Percentiles rank a stretch among this genome's conserved stretches.
Conservation (phyloP, 2,113 vertebrate species). For the Typhlomys cinereus region DNA sequence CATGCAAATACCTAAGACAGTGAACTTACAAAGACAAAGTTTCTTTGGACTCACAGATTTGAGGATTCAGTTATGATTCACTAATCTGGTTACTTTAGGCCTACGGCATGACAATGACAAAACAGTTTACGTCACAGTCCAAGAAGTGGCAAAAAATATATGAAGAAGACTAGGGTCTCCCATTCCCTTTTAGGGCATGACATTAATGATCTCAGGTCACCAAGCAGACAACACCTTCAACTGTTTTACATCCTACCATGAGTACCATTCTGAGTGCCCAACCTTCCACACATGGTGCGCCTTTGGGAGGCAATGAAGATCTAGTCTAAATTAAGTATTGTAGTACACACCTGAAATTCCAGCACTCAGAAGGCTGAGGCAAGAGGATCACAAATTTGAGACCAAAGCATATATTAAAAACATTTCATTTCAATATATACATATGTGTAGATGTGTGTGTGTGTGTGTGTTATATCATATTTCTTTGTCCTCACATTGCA, state of each 20-base stretch:
- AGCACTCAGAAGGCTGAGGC: not conserved
- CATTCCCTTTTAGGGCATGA: too few species aligned
- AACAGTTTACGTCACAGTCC: not conserved
- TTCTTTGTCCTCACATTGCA: not conserved
- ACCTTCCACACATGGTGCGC: not conserved
- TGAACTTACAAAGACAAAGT: not conserved
- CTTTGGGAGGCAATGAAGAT: not conserved
- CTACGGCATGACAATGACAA: not conserved
- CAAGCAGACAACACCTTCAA: not conserved
- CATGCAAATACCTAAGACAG: not conserved
- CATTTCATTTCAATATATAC: too few species aligned
- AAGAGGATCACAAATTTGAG: not conserved
- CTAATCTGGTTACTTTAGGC: not conserved
- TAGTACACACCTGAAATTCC: not conserved
- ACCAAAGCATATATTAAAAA: too few species aligned
- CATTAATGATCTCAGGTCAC: not conserved
- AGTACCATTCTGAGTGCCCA: too few species aligned
- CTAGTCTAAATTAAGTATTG: not conserved
- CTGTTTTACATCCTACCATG: not conserved
- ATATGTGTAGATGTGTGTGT: too few species aligned
- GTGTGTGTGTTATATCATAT: too few species aligned
- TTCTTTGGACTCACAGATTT: not conserved
- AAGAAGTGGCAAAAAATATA: not conserved
- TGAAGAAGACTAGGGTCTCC: not conserved
- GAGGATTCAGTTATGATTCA: not conserved